Base-by-base conservation (phyloP, 2,113 vertebrate species). In the Xiphophorus couchianus region DNA sequence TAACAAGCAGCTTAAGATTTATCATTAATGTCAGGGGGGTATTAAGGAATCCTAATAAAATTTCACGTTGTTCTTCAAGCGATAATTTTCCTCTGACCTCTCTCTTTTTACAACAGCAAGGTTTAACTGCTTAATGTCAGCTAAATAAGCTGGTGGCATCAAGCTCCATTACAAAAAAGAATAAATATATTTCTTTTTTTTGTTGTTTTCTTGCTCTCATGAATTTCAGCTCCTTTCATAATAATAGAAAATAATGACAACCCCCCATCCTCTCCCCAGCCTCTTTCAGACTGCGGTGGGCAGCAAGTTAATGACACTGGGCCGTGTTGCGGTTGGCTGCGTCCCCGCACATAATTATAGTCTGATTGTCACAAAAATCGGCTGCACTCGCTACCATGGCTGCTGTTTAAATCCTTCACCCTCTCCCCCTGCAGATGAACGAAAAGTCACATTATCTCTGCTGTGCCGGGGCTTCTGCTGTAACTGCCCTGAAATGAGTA, bases 181-280 rank as follows among this genome's bases (percentile, higher is more conserved):
- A 87, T 76, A 51, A 25, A 73, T 68, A 37, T 60, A 76, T 82
- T 42, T 4, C 33, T 70, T 74, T 72, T 81, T 70, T 73, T 76
- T 48, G 77, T 76, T 66, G 81, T 81, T 70, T 76, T 76, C 69
- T 58, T 83, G 65, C 84, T 86, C 82, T 84, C 86, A 91, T 84
- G 86, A 84, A 90, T 88, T 91, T 90, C 85, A 88, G 82, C 85
- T 87, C 77, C 74, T 78, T 63, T 79, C 87, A 82, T 77, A 92
- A 93, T 93, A 94, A 93, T 90, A 90, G 90, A 90, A 93, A 93
- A 93, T 93, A 93, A 93, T 93, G 91, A 88, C 85, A 82, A 73
- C 64, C 80, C 72, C 81, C 13, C 14, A 42, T 37, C 39, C 39
- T 14, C 39, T 15, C 39, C 68, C 48, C 7, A 78, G 76, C 78